phyloP scores from a whole-genome alignment of 2,113 vertebrate genomes.

The Python bivittatus region DNA sequence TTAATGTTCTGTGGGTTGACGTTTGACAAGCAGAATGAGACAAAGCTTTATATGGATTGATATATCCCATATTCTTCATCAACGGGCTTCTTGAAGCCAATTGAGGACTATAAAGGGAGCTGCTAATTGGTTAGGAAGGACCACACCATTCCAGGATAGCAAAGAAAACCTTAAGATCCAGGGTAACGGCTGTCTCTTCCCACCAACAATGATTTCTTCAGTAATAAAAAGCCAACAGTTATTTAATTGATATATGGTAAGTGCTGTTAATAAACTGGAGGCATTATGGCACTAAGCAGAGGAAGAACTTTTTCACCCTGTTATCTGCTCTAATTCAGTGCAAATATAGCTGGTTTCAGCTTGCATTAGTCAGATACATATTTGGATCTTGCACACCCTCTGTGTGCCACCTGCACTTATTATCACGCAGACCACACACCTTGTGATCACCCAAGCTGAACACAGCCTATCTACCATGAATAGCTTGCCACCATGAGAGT shows the following conservation, averaged over 20 bases:
- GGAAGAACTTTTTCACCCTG: constrained; percentile 69
- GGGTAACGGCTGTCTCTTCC: constrained; percentile 62
- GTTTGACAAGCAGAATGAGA: constrained; percentile 21
- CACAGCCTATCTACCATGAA: neutral
- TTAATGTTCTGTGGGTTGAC: constrained; percentile 42
- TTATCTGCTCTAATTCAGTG: constrained; percentile 65
- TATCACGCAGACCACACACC: neutral
- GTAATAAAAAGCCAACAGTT: constrained; percentile 81
- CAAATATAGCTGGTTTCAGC: constrained; percentile 59
- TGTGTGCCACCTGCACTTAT: neutral
- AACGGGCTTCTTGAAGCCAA: constrained; percentile 66
- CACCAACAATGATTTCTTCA: constrained; percentile 63
- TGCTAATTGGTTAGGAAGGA: constrained; percentile 70
- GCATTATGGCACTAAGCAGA: constrained; percentile 70
- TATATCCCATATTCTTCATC: constrained; percentile 53
- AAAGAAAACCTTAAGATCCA: constrained; percentile 71
- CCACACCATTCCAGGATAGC: constrained; percentile 64
- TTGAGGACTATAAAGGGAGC: constrained; percentile 66
- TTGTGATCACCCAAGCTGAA: neutral
- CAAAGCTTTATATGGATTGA: constrained; percentile 31
- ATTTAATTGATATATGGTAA: constrained; percentile 79
- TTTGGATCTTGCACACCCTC: too few relatives aligned
- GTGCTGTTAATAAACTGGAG: constrained; percentile 75
- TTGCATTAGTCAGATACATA: neutral
- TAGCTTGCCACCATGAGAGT: neutral